These are phyloP conservation scores for Melanargia galathea DNA, from an alignment of 2,888 invertebrate species.

Conservation along the genomic window DNA sequence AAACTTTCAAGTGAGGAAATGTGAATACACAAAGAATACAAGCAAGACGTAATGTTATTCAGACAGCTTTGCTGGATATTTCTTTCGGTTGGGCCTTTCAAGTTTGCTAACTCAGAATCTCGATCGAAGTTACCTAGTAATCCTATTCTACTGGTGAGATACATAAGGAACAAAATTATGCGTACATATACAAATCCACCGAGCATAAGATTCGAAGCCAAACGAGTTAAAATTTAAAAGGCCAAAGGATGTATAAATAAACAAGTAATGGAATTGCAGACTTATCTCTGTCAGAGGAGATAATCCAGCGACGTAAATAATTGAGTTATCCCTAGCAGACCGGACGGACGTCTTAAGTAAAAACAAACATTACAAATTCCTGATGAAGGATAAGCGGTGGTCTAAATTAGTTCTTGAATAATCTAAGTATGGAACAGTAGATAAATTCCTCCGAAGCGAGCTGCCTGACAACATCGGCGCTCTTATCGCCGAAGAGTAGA, in stretches of 20 bases:
- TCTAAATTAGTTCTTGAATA: constrained; percentile 41
- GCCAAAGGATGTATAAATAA: constrained; percentile 4
- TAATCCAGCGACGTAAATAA: constrained; percentile 23
- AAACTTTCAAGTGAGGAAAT: constrained; percentile 7
- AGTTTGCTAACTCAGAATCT: too few relatives aligned
- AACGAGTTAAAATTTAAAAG: constrained; percentile 2
- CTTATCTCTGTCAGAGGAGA: constrained; percentile 17
- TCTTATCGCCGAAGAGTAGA: constrained; percentile 23
- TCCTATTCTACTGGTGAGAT: too few relatives aligned
- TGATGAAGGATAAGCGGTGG: constrained; percentile 30
- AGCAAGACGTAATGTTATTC: not conserved
- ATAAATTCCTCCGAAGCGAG: constrained; percentile 17
- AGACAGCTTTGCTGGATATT: not conserved
- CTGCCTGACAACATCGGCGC: constrained; percentile 3
- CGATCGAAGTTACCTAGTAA: too few relatives aligned
- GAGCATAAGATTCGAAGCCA: not conserved
- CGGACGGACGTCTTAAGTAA: constrained; percentile 31
- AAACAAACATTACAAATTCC: constrained; percentile 32
- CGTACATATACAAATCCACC: not conserved
- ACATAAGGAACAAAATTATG: too few relatives aligned
- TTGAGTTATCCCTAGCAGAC: constrained; percentile 20
- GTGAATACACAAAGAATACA: constrained; percentile 8
- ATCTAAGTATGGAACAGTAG: constrained; percentile 33
- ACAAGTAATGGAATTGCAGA: constrained; percentile 19
- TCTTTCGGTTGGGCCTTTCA: not conserved